Conservation (phyloP, 2,113 vertebrate species). For the Sapajus apella region DNA sequence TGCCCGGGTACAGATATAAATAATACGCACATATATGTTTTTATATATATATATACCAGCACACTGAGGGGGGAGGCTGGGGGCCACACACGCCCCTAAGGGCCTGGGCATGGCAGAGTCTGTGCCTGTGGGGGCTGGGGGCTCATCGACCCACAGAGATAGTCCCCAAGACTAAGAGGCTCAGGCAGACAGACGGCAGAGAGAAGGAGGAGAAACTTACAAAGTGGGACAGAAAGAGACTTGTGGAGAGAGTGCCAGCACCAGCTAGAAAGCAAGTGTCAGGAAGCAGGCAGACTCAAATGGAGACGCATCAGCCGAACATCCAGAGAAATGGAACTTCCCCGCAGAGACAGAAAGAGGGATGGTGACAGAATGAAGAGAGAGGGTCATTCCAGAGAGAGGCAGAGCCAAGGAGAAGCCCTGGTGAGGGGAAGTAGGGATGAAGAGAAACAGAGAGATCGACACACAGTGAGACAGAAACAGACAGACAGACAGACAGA, state of each 20-base stretch:
- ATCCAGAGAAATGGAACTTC: background rate
- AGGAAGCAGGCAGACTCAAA: background rate
- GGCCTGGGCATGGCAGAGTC: background rate
- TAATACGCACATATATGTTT: conserved; percentile 67
- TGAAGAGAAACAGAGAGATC: background rate
- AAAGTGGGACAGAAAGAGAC: background rate
- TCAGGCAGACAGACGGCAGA: background rate
- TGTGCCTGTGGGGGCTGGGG: background rate
- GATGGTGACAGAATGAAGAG: background rate
- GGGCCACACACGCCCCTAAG: background rate
- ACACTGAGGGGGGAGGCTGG: background rate
- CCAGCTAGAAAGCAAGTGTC: background rate
- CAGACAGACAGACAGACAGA: background rate
- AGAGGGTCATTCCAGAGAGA: background rate
- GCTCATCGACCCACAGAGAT: background rate
- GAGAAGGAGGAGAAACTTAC: background rate
- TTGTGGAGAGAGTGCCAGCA: background rate
- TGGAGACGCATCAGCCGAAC: background rate
- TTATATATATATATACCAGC: background rate
- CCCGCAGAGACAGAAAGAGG: background rate
- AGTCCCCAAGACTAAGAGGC: background rate
- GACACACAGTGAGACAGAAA: background rate
- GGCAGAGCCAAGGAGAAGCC: background rate
- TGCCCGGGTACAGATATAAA: conserved; percentile 74
- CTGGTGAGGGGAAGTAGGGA: background rate